Conservation (phyloP, 2,888 invertebrate genomes). For the Galerucella nymphaeae region DNA sequence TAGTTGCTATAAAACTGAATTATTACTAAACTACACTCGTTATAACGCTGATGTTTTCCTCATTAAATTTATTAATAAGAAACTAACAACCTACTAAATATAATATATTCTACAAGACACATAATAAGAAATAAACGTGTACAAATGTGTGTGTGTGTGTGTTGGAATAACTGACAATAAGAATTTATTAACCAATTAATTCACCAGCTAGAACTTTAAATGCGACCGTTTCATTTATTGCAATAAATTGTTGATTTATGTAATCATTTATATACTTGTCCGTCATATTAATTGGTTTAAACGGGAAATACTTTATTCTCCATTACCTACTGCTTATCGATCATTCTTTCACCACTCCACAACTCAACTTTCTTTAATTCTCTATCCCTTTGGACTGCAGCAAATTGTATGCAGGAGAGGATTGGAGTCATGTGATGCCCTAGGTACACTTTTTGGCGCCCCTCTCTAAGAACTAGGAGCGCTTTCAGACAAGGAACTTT, state of each 20-base stretch:
- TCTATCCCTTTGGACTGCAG: no score
- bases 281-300: not conserved
- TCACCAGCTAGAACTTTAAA: slow-evolving; percentile 4
- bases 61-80: not conserved
- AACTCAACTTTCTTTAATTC: no score
- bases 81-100: not conserved
- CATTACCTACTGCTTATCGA: no score
- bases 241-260: slow-evolving; percentile 20
- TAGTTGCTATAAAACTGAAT: no score
- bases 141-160: slow-evolving; percentile 1
- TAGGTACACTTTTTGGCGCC: no score
- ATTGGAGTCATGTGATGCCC: no score
- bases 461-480: no score
- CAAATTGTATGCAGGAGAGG: no score
- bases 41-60: not conserved
- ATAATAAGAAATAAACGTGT: slow-evolving; percentile 1
- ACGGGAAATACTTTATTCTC: not conserved
- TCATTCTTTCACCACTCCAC: no score
- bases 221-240: slow-evolving; percentile 16
- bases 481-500: no score
- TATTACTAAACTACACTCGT: not conserved
- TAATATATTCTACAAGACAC: slow-evolving; percentile 2
- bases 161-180: slow-evolving; percentile 11
- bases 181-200: slow-evolving; percentile 18
- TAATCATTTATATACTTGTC: not conserved